Evolutionary conservation across 2,888 invertebrate genomes (phyloP), one percentile per base, ranked within the genome.

Genomic region (Thalpophila matura): DNA sequence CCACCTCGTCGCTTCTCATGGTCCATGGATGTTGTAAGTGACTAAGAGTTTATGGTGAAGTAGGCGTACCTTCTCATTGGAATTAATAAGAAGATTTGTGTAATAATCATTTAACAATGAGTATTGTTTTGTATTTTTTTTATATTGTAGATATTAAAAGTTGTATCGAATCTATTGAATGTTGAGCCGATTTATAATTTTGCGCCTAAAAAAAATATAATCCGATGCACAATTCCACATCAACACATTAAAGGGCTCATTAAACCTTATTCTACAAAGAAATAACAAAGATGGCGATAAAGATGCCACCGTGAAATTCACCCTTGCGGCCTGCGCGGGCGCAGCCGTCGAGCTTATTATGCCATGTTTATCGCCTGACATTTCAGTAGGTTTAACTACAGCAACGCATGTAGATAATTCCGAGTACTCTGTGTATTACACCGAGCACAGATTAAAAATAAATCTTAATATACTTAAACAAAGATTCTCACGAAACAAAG

Each of bases 401-500:
- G 38, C 50, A 24, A 55, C 63, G 56, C 47, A 59, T 58, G 57
- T 62, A 60, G 33, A 58, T 53, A 63, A 77, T 77, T 71, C 46
- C 53, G 26, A 57, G 56, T 51, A 68, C 37, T 24, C 42, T 14
- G 33, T 46, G 50, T 71, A 29, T 37, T 57, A 72, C 51, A 62
- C 47, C 33, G 49, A 35, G 38, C 53, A 66, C 79, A 75, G 50
- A 76, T 79, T 76, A 73, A 79, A 76, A 77, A 77, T 73, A 73
- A 73, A 79, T 70, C 38, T 74, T 68, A 60, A 70, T 73, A 61
- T 59, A 51, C 45, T 57, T 60, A 59, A 60, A 46, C 40, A 62
- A 64, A 68, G 53, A 75, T 82, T 87, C 86, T 74, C 85, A 86
- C 79, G 80, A 74, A 81, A 84, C 78, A 79, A 81, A 78, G 76